Percentiles rank a stretch among this genome's conserved stretches.
Evolutionary conservation across 1,140 invertebrate species (phyloP).

Genomic region (Euwallacea similis): DNA sequence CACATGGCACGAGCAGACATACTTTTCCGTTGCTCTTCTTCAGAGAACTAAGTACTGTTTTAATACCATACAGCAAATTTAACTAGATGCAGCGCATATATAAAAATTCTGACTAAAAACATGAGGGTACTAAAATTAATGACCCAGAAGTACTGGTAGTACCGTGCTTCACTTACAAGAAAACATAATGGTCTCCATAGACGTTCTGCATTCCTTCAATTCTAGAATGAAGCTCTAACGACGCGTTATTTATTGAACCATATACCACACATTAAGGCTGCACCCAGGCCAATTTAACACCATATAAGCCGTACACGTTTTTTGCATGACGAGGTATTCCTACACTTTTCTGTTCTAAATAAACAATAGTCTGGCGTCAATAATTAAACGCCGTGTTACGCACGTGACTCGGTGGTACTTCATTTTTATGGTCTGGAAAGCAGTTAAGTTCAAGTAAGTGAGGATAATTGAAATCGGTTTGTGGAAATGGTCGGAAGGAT

Average conservation of each 20-base stretch:
- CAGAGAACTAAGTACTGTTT: too few relatives aligned
- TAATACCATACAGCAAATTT: too few relatives aligned
- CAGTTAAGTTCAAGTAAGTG: constrained; percentile 13
- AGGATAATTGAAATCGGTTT: constrained; percentile 21
- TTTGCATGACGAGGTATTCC: constrained; percentile 4
- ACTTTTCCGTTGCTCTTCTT: too few relatives aligned
- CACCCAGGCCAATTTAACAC: constrained; percentile 11
- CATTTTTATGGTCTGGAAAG: constrained; percentile 20
- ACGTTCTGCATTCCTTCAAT: too few relatives aligned
- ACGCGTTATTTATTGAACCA: constrained; percentile 18
- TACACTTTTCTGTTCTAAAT: constrained; percentile 5
- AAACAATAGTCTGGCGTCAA: constrained; percentile 27
- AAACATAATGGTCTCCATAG: too few relatives aligned
- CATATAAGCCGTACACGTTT: constrained; percentile 19
- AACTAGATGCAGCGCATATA: too few relatives aligned
- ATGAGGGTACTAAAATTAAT: too few relatives aligned
- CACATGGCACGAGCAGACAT: not conserved
- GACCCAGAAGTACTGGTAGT: too few relatives aligned
- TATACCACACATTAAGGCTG: constrained; percentile 11
- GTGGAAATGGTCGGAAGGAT: not conserved
- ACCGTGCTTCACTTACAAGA: too few relatives aligned
- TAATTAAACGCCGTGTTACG: constrained; percentile 10
- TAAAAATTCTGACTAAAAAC: too few relatives aligned
- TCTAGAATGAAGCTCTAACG: not conserved
- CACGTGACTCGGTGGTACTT: constrained; percentile 11